Base-by-base conservation (phyloP, 2,113 vertebrate species). In the Rostratula benghalensis region DNA sequence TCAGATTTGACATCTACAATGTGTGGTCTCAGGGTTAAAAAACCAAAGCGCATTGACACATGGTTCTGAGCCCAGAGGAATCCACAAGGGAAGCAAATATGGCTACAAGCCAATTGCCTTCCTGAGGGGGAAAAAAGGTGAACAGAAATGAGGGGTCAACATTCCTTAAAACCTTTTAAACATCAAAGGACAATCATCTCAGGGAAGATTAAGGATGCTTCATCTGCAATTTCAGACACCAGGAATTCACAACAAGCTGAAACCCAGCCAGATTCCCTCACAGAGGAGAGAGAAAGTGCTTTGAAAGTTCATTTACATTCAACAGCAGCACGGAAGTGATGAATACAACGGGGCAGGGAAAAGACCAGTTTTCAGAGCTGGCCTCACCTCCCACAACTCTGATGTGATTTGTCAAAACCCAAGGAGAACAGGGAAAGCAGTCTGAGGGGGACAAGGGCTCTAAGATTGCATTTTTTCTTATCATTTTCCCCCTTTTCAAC, bases 261-360 rank as follows among this genome's bases (percentile, higher is more conserved):
- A 88, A 79, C 41, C 83, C 39, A 81, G 83, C n/a, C 83, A 83
- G 65, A 57, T 68, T 67, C 57, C n/a, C 79, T 75, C 61, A 16
- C 19, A 81, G 70, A 85, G 37, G 48, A 57, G n/a, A 90, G 20
- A 83, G 41, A 16, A 48, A 0, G 4, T 1, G 1, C 65, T 88
- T 63, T 59, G 79, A 94, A 87, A 61, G 31, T 83, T 78, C 71
- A 60, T 95, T 83, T 76, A 23, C 43, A 92, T 86, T 67, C 46
- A 39, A 15, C 46, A 90, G 61, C 67, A 89, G 25, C 13, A 24
- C 67, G 31, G 16, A 71, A 79, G 21, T 22, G 9, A 14, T 25
- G 67, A 35, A 21, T 45, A 27, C 14, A 56, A 64, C 30, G 10
- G 77, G 79, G 71, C 67, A 77, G 77, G 45, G 54, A 53, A 71